A percentile compares a stretch with the other conserved stretches of the same genome.
Evolutionary conservation across 2,113 vertebrate genomes (phyloP).

Genomic region (Brachyhypopomus gauderio): DNA sequence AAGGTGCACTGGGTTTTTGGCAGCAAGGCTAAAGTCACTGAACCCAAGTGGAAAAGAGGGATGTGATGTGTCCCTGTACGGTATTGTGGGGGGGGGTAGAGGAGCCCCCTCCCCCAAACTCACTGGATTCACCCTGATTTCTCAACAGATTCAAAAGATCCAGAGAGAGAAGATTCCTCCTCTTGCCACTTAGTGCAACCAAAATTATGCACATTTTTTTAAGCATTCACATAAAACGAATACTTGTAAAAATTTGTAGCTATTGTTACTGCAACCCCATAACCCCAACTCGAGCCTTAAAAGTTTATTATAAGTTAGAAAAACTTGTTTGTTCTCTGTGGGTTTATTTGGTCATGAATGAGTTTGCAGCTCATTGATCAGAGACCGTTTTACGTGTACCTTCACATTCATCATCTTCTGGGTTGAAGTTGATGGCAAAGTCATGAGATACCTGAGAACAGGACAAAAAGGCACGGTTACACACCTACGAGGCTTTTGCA

Average conservation of each 20-base stretch:
- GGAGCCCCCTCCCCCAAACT: conserved; percentile 1
- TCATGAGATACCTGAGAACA: conserved; percentile 88
- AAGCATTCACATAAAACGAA: too few species aligned
- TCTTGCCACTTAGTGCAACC: too few species aligned
- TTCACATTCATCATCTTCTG: conserved; percentile 91
- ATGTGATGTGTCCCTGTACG: neutral
- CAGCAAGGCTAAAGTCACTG: conserved; percentile 17
- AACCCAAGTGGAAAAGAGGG: neutral
- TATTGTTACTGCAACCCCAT: too few species aligned
- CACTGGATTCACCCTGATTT: neutral
- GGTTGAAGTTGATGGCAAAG: conserved; percentile 96
- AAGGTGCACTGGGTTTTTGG: conserved; percentile 32
- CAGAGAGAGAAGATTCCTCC: conserved; percentile 13
- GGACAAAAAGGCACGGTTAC: conserved; percentile 34
- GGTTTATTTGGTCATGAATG: neutral
- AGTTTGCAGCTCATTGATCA: neutral
- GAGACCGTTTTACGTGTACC: conserved; percentile 70
- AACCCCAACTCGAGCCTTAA: neutral
- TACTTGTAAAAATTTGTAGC: too few species aligned
- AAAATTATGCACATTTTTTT: neutral
- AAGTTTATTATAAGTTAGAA: neutral
- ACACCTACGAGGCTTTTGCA: neutral
- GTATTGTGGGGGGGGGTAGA: conserved; percentile 26
- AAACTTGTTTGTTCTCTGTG: neutral
- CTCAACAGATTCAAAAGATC: conserved; percentile 12